phyloP scores from a whole-genome alignment of 1,140 invertebrate species.

The Penaeus chinensis region DNA sequence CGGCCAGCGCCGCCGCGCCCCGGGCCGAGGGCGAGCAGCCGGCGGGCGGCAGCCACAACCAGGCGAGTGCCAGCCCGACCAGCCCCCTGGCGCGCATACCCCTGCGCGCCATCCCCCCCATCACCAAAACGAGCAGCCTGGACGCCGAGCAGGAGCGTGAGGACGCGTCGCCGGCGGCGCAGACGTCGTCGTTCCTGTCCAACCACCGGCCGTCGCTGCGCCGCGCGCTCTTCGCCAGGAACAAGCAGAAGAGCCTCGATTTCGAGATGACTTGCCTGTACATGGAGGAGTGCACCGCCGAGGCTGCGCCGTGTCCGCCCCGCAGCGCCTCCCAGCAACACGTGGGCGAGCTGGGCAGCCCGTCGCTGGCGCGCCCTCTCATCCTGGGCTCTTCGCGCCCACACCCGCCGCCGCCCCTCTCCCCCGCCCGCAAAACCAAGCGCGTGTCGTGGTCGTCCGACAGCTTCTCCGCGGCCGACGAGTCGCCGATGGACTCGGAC shows the following conservation, averaged over 20 bases:
- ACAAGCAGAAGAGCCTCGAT: slow-evolving; percentile 60
- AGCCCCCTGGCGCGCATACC: slow-evolving; percentile 33
- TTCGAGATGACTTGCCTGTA: slow-evolving; percentile 45
- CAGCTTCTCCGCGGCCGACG: slow-evolving; percentile 50
- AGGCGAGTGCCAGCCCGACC: neutral
- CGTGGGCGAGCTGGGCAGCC: slow-evolving; percentile 47
- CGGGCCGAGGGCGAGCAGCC: neutral
- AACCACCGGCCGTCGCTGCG: slow-evolving; percentile 49
- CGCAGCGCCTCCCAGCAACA: slow-evolving; percentile 56
- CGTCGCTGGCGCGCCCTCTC: slow-evolving; percentile 50
- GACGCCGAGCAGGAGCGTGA: slow-evolving; percentile 4
- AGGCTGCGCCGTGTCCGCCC: slow-evolving; percentile 20
- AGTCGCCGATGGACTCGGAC: slow-evolving; percentile 54
- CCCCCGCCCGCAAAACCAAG: slow-evolving; percentile 53
- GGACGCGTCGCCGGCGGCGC: neutral
- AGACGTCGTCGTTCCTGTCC: neutral
- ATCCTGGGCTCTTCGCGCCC: slow-evolving; percentile 15
- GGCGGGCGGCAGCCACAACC: neutral
- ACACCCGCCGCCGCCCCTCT: slow-evolving; percentile 40
- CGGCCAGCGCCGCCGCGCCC: neutral
- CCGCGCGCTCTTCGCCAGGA: slow-evolving; percentile 55
- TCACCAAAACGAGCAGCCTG: slow-evolving; percentile 41
- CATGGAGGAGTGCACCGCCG: neutral
- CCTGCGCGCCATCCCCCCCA: neutral
- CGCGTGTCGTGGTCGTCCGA: slow-evolving; percentile 60